A percentile compares a stretch with the other conserved stretches of the same genome.
phyloP scores from a whole-genome alignment of 2,113 vertebrate species.

The Astatotilapia flaviijosephi region DNA sequence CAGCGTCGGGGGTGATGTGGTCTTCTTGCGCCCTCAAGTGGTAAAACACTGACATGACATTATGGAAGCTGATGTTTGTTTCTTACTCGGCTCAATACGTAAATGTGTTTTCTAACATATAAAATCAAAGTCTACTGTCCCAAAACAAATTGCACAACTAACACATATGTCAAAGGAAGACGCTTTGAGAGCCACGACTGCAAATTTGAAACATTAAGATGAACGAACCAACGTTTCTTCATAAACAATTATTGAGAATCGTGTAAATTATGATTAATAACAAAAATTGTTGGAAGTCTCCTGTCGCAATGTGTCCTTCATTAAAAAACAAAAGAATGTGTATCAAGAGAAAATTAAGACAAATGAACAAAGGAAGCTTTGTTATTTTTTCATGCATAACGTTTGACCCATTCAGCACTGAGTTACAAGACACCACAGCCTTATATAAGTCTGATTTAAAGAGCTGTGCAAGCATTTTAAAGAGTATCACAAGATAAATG shows the following conservation, averaged over 20 bases:
- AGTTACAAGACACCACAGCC: not conserved
- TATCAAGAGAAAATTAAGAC: not conserved
- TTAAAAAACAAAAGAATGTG: not conserved
- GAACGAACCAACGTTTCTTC: not conserved
- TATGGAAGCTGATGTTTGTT: not conserved
- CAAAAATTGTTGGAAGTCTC: not conserved
- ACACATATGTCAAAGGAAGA: not conserved
- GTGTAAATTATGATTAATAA: conserved; percentile 1
- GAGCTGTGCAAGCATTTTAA: not conserved
- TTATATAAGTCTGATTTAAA: not conserved
- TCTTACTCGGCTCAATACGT: not conserved
- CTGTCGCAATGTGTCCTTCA: not conserved
- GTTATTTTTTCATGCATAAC: not conserved
- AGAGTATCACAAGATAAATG: not conserved
- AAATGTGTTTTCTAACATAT: not conserved
- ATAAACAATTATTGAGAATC: not conserved
- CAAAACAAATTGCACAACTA: not conserved
- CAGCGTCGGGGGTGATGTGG: not conserved
- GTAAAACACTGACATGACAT: not conserved
- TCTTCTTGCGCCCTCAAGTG: conserved; percentile 55
- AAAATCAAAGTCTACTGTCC: not conserved
- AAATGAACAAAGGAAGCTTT: not conserved
- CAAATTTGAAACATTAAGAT: not conserved
- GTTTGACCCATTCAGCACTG: not conserved
- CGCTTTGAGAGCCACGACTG: not conserved